phyloP scores from a whole-genome alignment of 2,113 vertebrate species.

The Hydropotes inermis region DNA sequence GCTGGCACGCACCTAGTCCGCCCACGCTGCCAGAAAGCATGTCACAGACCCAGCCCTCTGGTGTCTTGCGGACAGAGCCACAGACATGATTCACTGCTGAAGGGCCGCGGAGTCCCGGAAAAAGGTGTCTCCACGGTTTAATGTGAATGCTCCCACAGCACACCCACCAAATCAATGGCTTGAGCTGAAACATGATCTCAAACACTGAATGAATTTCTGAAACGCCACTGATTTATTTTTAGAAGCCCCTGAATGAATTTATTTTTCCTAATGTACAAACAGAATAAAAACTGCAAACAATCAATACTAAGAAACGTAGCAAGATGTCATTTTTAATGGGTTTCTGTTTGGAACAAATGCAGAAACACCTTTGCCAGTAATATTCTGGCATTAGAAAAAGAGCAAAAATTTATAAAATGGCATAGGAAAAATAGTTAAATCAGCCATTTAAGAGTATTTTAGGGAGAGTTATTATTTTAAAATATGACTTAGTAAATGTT shows the following conservation, averaged over 20 bases:
- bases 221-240: slow-evolving; percentile 44
- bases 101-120: not conserved
- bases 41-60: not conserved
- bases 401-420: not conserved
- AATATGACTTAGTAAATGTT: not conserved
- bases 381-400: not conserved
- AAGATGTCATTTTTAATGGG: slow-evolving; percentile 4
- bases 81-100: not conserved
- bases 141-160: not conserved
- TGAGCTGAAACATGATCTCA: slow-evolving; percentile 14
- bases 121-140: not conserved
- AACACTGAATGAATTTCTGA: slow-evolving; percentile 24
- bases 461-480: not conserved
- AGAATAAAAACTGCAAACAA: not conserved
- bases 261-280: not conserved
- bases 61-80: not conserved
- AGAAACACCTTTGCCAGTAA: not conserved
- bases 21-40: not conserved
- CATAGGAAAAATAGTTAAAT: not conserved
- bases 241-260: slow-evolving; percentile 15
- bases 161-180: not conserved
- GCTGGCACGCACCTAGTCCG: too few species aligned
- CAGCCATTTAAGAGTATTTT: not conserved
- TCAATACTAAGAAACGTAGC: slow-evolving; percentile 12
- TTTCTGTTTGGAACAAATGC: slow-evolving; percentile 14